phyloP scores from a whole-genome alignment of 2,888 invertebrate species.

The Hirtodrosophila alboralis region DNA sequence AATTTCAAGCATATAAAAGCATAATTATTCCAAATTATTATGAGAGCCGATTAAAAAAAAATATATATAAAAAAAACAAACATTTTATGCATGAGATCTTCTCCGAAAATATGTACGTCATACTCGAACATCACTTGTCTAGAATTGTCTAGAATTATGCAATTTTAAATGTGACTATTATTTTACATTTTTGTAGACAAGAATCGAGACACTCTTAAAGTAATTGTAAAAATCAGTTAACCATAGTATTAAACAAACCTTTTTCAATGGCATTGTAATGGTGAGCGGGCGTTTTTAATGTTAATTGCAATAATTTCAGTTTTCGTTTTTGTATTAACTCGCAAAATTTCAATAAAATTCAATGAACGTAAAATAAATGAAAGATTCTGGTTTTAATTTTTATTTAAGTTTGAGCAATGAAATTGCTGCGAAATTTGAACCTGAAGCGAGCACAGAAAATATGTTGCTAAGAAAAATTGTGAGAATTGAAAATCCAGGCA shows the following conservation, averaged over 20 bases:
- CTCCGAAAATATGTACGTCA: conserved; percentile 71
- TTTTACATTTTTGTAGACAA: conserved; percentile 74
- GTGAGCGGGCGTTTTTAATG: conserved; percentile 73
- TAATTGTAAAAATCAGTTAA: conserved; percentile 76
- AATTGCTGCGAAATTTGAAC: too few relatives aligned
- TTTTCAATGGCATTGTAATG: conserved; percentile 76
- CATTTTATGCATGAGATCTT: conserved; percentile 74
- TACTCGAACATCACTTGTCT: conserved; percentile 66
- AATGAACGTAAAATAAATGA: conserved; percentile 67
- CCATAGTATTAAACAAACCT: conserved; percentile 74
- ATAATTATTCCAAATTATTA: conserved; percentile 74
- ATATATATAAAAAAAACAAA: conserved; percentile 29
- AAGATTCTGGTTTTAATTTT: conserved; percentile 5
- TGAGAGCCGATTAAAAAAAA: conserved; percentile 38
- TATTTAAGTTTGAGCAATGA: too few relatives aligned
- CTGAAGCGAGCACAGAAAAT: too few relatives aligned
- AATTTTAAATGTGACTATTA: conserved; percentile 76
- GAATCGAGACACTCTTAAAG: conserved; percentile 64
- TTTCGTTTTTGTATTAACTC: conserved; percentile 75
- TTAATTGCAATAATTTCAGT: conserved; percentile 71
- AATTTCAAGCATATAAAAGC: conserved; percentile 62
- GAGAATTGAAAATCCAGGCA: too few relatives aligned
- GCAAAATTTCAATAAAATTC: conserved; percentile 76
- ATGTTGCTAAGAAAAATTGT: too few relatives aligned
- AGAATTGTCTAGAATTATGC: conserved; percentile 70